Evolutionary conservation across 2,797 vertebrate species (phyloP).

Genomic region (Enteromius treurensis): DNA sequence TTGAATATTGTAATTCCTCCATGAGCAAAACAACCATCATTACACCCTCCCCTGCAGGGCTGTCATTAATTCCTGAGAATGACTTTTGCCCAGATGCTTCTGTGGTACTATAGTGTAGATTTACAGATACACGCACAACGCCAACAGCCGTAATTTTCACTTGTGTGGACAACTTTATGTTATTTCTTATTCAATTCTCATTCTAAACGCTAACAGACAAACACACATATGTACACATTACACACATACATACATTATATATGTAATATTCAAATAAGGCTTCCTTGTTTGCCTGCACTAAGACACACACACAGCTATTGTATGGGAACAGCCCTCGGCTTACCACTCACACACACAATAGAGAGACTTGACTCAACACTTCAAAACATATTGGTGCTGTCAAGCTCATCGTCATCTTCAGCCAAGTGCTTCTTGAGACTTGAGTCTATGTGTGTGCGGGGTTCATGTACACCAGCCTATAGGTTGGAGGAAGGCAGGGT

Average conservation of each 20-base stretch:
- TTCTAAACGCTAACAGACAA: neutral
- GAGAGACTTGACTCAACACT: conserved; percentile 90
- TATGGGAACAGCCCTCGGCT: conserved; percentile 71
- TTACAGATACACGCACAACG: neutral
- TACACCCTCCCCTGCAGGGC: conserved; percentile 18
- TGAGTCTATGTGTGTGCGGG: conserved; percentile 22
- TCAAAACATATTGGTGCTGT: conserved; percentile 96
- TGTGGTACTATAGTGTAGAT: neutral
- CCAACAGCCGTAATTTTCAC: neutral
- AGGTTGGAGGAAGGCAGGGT: neutral
- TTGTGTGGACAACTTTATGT: neutral
- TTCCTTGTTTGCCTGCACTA: conserved; percentile 3
- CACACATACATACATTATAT: neutral
- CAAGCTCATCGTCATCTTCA: conserved; percentile 87
- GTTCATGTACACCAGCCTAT: conserved; percentile 23
- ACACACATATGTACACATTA: neutral
- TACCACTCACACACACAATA: conserved; percentile 87
- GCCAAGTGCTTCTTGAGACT: conserved; percentile 65
- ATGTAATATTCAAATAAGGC: neutral
- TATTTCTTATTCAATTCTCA: neutral
- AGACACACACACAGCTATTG: conserved; percentile 39
- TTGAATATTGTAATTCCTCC: neutral
- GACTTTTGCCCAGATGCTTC: neutral
- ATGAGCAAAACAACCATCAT: neutral
- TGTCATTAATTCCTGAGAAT: neutral